Evolutionary conservation across 2,888 invertebrate genomes (phyloP), one percentile per base, ranked within the genome.

Genomic region (Leistus spinibarbis): DNA sequence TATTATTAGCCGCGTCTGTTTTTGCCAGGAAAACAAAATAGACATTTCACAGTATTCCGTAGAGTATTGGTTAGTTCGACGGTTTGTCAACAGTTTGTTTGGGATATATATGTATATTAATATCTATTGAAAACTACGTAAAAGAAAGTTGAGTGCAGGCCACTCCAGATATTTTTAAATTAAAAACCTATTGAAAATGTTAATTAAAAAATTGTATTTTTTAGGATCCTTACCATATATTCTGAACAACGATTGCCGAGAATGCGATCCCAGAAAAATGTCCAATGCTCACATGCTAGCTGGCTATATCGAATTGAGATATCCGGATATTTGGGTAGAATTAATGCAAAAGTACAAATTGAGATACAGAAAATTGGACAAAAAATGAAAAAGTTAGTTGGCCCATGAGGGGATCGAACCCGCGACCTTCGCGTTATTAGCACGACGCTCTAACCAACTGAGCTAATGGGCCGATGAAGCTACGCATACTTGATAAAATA

Each of bases 401-500:
- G 90, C 90, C 90, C 90, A 90, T 90, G 90, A 87, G 90, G 90
- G 90, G 90, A 90, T 90, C 90, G 90, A 90, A 90, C 90, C 90
- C 90, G 88, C 90, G 90, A 90, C 90, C 90, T 90, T 90, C 90
- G 90, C 90, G 90, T 90, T 90, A 90, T 90, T 91, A 91, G 90
- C 90, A 91, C 90, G 90, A 90, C 90, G 90, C 90, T 91, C 90
- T 90, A 90, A 90, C 90, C 90, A 90, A 90, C 90, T 90, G 90
- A 90, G 90, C 90, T 90, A 90, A 90, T 90, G 90, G 90, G 90
- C 90, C 90, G 82, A 77, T 80, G 71, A 0, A 0, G 0, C 0
- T 0, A 0, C n/a, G n/a, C 13, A 40, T 40, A 5, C 3, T 24
- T 3, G 40, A 10, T 40, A 40, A 7, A 40, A 40, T 40, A 4